Percentiles rank a stretch among this genome's conserved stretches.
phyloP scores from a whole-genome alignment of 2,113 vertebrate species.

The Oreochromis niloticus region DNA sequence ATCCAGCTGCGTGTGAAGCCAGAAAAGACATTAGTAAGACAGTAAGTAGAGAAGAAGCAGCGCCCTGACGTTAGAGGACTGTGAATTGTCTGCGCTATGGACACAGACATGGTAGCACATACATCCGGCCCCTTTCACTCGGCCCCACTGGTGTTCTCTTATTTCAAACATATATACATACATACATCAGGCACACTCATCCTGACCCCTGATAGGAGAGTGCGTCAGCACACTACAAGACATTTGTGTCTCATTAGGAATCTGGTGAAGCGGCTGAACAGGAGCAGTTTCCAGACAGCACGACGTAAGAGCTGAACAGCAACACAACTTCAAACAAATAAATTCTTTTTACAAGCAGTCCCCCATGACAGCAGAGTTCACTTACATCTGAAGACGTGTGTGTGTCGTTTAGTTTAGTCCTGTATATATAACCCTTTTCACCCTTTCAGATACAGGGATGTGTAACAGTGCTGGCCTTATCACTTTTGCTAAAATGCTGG shows the following conservation, averaged over 20 bases:
- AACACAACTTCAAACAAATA: slow-evolving; percentile 15
- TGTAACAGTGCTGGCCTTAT: background rate
- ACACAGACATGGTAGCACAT: background rate
- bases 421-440: background rate
- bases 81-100: background rate
- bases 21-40: background rate
- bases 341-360: background rate
- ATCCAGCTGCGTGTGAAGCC: background rate
- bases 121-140: background rate
- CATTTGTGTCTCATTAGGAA: slow-evolving; percentile 10
- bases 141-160: background rate
- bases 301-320: background rate
- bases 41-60: background rate
- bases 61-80: background rate
- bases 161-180: background rate
- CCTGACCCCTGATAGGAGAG: background rate
- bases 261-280: background rate
- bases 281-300: background rate
- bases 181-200: background rate
- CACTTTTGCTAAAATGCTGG: background rate
- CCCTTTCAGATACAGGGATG: background rate
- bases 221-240: background rate
- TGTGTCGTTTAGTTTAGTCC: background rate
- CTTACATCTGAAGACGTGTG: background rate
- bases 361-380: background rate